phyloP scores from a whole-genome alignment of 2,113 vertebrate genomes.

The Pomatostomus ruficeps region DNA sequence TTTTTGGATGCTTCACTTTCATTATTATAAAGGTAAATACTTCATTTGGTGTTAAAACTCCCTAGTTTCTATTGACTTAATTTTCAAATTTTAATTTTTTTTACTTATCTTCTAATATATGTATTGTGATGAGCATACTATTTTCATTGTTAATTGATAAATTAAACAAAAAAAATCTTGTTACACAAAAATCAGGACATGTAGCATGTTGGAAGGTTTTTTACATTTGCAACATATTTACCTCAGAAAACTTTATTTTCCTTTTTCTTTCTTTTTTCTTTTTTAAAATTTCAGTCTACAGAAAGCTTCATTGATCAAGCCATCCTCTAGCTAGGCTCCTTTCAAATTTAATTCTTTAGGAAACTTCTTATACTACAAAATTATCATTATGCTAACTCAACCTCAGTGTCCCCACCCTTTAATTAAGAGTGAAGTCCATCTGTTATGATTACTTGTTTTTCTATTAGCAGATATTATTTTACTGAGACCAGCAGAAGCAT shows the following conservation, averaged over 20 bases:
- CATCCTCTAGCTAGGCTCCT: neutral
- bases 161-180: neutral
- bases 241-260: neutral
- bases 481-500: neutral
- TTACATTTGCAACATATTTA: neutral
- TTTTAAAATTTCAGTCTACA: neutral
- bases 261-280: neutral
- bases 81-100: neutral
- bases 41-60: neutral
- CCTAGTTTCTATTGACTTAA: neutral
- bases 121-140: neutral
- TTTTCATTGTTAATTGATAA: neutral
- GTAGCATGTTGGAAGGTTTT: neutral
- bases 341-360: neutral
- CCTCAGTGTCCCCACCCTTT: neutral
- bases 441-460: neutral
- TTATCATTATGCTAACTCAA: neutral
- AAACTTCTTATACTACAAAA: neutral
- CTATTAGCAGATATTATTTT: neutral
- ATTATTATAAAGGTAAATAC: neutral
- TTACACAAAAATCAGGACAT: accelerated
- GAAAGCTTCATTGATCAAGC: neutral
- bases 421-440: neutral
- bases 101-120: neutral
- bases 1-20: neutral